These are phyloP conservation scores for Rotaria sp. DNA, from an alignment of 2,888 invertebrate species.

Conservation along the genomic window DNA sequence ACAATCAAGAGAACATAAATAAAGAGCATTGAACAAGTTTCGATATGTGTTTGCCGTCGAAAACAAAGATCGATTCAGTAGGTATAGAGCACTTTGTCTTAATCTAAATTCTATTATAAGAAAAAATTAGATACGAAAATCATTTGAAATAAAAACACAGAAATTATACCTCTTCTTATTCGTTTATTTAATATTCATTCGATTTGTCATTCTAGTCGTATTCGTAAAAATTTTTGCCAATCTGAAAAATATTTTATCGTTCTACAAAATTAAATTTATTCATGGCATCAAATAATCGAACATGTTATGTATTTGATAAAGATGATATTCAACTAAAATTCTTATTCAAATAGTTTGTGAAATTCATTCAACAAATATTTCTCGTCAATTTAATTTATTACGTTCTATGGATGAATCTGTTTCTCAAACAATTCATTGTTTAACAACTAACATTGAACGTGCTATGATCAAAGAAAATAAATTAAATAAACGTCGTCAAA, in stretches of 20 bases:
- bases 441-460: neutral
- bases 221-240: too few species aligned
- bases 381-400: neutral
- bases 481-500: neutral
- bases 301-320: slow-evolving; percentile 9
- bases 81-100: neutral
- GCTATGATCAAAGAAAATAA: neutral
- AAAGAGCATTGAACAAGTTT: neutral
- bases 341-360: neutral
- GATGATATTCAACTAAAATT: neutral
- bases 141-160: neutral
- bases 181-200: neutral
- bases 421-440: neutral
- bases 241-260: neutral
- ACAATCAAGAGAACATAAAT: neutral
- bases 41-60: neutral
- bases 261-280: neutral
- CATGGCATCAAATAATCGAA: neutral
- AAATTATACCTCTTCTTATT: neutral
- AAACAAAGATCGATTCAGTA: neutral
- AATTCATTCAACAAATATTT: neutral
- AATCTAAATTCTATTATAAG: too few species aligned
- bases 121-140: too few species aligned
- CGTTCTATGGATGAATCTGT: neutral
- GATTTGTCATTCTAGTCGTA: neutral